These are phyloP conservation scores for Halocaridina rubra DNA, from an alignment of 2,888 invertebrate species.

Conservation along the genomic window DNA sequence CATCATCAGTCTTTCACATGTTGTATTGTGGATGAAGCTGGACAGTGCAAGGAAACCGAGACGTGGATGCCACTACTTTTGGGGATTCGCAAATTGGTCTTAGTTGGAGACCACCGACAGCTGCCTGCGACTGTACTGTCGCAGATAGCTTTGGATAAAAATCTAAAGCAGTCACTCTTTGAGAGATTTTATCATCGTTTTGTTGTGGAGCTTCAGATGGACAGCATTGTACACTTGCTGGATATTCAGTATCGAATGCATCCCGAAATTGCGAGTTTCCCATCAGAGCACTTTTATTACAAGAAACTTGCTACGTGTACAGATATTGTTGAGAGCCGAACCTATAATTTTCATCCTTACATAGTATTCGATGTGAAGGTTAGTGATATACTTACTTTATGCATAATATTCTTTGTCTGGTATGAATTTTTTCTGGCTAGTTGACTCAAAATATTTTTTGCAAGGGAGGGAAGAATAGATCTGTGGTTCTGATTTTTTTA, in stretches of 20 bases:
- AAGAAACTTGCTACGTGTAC: constrained; percentile 70
- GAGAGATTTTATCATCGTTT: constrained; percentile 75
- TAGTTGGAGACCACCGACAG: constrained; percentile 90
- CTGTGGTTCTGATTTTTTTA: neutral
- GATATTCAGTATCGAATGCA: constrained; percentile 87
- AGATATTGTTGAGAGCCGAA: constrained; percentile 64
- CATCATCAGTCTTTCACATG: constrained; percentile 70
- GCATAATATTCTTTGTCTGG: neutral
- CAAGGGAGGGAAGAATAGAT: neutral
- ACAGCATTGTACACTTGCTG: constrained; percentile 60
- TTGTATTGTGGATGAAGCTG: constrained; percentile 89
- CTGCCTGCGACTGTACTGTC: constrained; percentile 84
- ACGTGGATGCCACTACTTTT: constrained; percentile 82
- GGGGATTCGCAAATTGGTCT: constrained; percentile 79
- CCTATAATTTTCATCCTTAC: constrained; percentile 73
- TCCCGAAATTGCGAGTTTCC: constrained; percentile 81
- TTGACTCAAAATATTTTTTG: neutral
- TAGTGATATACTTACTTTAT: constrained; percentile 3
- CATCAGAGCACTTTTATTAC: constrained; percentile 80
- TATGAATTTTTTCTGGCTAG: neutral
- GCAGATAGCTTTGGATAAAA: constrained; percentile 78
- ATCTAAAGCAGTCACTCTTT: constrained; percentile 82
- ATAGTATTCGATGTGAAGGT: constrained; percentile 73
- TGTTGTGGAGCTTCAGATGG: constrained; percentile 66
- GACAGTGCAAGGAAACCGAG: constrained; percentile 87